Evolutionary conservation across 2,888 invertebrate species (phyloP).

Genomic region (Andricus quercusramuli): DNA sequence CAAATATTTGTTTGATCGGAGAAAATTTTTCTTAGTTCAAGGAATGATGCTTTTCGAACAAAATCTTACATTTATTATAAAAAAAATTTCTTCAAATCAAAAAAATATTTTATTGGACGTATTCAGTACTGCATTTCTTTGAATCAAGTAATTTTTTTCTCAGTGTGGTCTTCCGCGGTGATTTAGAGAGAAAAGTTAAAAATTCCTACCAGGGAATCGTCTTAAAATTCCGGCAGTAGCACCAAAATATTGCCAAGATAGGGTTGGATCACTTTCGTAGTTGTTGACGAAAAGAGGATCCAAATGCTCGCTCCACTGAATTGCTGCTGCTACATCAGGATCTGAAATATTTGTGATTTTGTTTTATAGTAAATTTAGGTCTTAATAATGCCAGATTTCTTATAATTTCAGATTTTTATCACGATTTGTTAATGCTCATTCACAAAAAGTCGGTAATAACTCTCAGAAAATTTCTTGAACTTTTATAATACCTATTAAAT

Average conservation of each 20-base stretch:
- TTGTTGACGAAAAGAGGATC: constrained; percentile 94
- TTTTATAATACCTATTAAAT: constrained; percentile 24
- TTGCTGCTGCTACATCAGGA: constrained; percentile 90
- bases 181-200: constrained; percentile 41
- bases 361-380: neutral
- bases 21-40: no score
- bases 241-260: constrained; percentile 99
- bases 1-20: no score
- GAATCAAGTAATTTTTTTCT: no score
- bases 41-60: no score
- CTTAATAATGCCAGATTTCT: neutral
- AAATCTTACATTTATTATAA: no score
- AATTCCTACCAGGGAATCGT: constrained; percentile 91
- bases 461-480: neutral
- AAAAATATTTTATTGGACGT: no score
- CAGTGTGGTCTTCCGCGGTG: neutral
- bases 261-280: constrained; percentile 92
- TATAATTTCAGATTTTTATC: neutral
- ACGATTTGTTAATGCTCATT: neutral
- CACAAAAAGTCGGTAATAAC: constrained; percentile 5
- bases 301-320: constrained; percentile 96
- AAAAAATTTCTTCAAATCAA: no score
- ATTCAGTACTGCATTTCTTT: no score
- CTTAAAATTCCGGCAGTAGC: constrained; percentile 97
- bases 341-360: constrained; percentile 79